A percentile compares a stretch with the other conserved stretches of the same genome.
Conservation (phyloP, 1,140 invertebrate species). For the Cotesia chilonis region DNA sequence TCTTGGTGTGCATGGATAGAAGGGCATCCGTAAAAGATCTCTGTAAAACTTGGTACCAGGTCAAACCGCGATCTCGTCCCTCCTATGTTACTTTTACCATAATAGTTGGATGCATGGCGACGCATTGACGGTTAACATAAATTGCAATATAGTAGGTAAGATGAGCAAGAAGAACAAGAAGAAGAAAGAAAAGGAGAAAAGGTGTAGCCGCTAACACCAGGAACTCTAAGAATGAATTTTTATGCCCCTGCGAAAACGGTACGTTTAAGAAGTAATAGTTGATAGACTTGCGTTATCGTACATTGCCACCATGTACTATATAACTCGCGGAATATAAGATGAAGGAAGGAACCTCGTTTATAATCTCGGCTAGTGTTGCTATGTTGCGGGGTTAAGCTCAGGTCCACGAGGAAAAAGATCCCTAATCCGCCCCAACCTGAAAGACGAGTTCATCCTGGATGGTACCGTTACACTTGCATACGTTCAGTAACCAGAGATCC, state of each 20-base stretch:
- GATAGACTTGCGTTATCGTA: conserved; percentile 28
- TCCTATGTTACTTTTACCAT: conserved; percentile 25
- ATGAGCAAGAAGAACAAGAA: too few relatives aligned
- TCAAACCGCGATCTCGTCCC: conserved; percentile 36
- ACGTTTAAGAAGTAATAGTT: too few relatives aligned
- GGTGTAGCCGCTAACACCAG: not conserved
- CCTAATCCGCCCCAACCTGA: conserved; percentile 40
- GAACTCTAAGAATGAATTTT: not conserved
- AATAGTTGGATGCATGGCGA: conserved; percentile 23
- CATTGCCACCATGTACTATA: conserved; percentile 20
- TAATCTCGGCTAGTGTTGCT: conserved; percentile 21
- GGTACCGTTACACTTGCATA: conserved; percentile 16
- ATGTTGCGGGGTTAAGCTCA: conserved; percentile 29
- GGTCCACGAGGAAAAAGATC: conserved; percentile 32
- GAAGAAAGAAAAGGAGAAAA: not conserved
- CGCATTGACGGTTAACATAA: conserved; percentile 15
- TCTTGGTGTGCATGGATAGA: conserved; percentile 3
- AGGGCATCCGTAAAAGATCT: conserved; percentile 14
- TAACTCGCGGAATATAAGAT: conserved; percentile 8
- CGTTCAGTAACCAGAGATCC: conserved; percentile 26
- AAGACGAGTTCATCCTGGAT: conserved; percentile 34
- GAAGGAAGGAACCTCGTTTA: conserved; percentile 29
- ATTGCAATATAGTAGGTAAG: conserved; percentile 4
- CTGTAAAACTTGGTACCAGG: conserved; percentile 18
- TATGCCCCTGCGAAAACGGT: not conserved